These are phyloP conservation scores for Cyprinodon tularosa DNA, from an alignment of 2,113 vertebrate species.

Conservation along the genomic window DNA sequence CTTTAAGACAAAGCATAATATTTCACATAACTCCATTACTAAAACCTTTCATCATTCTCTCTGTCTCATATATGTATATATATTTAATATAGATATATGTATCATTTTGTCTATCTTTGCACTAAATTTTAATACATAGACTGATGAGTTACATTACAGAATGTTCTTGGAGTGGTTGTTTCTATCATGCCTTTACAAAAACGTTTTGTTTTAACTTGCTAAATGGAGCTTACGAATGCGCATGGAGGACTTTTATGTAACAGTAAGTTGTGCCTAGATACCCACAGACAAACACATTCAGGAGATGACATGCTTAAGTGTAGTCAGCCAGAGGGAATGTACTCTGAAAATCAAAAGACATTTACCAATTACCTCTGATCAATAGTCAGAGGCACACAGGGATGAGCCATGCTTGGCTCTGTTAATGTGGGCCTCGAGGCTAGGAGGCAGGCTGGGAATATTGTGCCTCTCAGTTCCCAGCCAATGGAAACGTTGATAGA, in stretches of 20 bases:
- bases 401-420: constrained; percentile 27
- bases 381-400: constrained; percentile 60
- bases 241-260: constrained; percentile 13
- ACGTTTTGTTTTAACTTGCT: constrained; percentile 2
- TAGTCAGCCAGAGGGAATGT: constrained; percentile 47
- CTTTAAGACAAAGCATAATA: too few species aligned
- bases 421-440: constrained; percentile 51
- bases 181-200: not conserved
- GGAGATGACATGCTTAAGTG: constrained; percentile 37
- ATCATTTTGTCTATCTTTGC: not conserved
- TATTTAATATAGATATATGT: not conserved
- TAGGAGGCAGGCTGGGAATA: constrained; percentile 33
- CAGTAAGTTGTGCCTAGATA: not conserved
- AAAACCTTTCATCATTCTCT: not conserved
- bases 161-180: not conserved
- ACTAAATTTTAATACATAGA: too few species aligned
- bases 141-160: not conserved
- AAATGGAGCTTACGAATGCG: not conserved
- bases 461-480: constrained; percentile 33
- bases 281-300: constrained; percentile 20
- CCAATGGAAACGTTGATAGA: constrained; percentile 62
- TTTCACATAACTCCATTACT: too few species aligned
- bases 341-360: constrained; percentile 74
- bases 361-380: constrained; percentile 78
- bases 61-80: not conserved